Percentiles rank a stretch among this genome's conserved stretches.
Evolutionary conservation across 2,113 vertebrate species (phyloP).

Genomic region (Seriola rivoliana): DNA sequence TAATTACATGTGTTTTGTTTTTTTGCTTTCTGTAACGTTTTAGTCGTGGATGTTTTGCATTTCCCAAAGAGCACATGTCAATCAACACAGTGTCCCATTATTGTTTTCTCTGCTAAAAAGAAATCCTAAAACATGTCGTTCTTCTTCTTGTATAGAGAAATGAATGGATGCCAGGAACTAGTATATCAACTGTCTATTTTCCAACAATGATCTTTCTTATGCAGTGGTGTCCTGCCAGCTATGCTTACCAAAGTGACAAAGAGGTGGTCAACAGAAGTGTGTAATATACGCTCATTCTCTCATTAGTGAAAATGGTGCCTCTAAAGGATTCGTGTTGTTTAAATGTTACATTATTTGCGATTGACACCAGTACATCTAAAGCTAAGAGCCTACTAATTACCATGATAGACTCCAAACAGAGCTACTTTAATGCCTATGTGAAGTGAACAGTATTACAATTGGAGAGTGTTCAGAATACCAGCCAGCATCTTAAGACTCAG

Average conservation of each 20-base stretch:
- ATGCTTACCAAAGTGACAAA: neutral
- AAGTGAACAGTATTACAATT: slow-evolving; percentile 1
- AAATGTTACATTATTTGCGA: neutral
- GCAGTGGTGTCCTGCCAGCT: neutral
- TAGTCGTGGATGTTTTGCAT: neutral
- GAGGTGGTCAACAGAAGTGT: neutral
- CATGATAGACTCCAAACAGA: neutral
- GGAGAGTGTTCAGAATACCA: slow-evolving; percentile 15
- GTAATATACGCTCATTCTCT: neutral
- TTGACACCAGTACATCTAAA: neutral
- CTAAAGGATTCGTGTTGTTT: neutral
- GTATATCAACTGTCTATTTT: too few species aligned
- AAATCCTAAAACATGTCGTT: too few species aligned
- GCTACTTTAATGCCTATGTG: neutral
- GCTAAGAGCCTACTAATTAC: neutral
- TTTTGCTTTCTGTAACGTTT: neutral
- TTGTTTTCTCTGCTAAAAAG: neutral
- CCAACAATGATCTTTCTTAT: neutral
- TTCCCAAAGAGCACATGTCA: neutral
- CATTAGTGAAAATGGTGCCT: neutral
- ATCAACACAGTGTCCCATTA: neutral
- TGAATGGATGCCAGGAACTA: neutral
- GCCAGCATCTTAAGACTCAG: slow-evolving; percentile 31
- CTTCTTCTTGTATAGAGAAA: neutral
- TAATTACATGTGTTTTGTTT: neutral